Conservation (phyloP, 1,140 invertebrate genomes). For the Trinorchestia longiramus region DNA sequence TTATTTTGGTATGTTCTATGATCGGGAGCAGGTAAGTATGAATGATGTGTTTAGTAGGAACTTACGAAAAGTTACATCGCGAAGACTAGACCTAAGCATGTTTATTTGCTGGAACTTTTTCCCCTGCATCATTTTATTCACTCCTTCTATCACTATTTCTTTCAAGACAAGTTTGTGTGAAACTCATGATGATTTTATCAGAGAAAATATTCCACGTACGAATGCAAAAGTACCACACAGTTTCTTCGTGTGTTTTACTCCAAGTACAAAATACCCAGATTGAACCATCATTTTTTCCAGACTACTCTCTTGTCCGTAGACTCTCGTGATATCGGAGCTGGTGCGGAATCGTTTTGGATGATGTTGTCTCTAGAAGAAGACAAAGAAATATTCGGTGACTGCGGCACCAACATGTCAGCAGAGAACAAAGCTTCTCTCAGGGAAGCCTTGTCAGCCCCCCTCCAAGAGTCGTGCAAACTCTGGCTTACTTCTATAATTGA, state of each 20-base stretch:
- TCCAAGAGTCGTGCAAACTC: background rate
- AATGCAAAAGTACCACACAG: background rate
- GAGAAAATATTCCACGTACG: background rate
- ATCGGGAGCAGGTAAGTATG: too few species aligned
- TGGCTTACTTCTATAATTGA: background rate
- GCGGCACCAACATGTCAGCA: background rate
- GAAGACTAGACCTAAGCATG: background rate
- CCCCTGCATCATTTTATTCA: background rate
- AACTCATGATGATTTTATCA: background rate
- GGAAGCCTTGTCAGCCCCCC: background rate
- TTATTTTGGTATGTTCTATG: too few species aligned
- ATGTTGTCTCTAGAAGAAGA: background rate
- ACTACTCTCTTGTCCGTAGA: background rate
- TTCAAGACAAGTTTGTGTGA: background rate
- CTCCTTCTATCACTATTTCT: background rate
- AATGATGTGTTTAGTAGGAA: too few species aligned
- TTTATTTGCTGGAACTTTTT: background rate
- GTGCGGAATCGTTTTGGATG: background rate
- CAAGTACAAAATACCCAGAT: background rate
- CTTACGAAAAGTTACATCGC: background rate
- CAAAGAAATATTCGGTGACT: background rate
- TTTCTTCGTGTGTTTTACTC: background rate
- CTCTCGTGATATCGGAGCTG: background rate
- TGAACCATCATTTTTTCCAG: background rate
- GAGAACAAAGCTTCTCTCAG: background rate